These are phyloP conservation scores for Athrips mouffetella DNA, from an alignment of 2,888 invertebrate species.

Conservation along the genomic window DNA sequence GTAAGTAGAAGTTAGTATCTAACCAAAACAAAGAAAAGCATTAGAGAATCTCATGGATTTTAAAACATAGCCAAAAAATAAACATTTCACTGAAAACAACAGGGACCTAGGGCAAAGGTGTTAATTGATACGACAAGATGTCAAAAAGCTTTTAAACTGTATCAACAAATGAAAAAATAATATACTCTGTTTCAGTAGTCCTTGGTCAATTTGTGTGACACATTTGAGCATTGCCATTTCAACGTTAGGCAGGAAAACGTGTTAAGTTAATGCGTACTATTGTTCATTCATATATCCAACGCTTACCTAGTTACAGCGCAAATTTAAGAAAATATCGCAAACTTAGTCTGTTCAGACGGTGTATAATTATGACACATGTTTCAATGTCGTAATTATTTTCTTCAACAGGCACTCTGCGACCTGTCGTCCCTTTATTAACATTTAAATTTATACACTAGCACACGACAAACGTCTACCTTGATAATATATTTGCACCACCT, in stretches of 20 bases:
- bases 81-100: slow-evolving; percentile 25
- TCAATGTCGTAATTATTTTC: slow-evolving; percentile 53
- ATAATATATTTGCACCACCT: slow-evolving; percentile 51
- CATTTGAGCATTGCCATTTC: slow-evolving; percentile 10
- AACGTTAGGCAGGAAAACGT: slow-evolving; percentile 9
- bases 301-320: slow-evolving; percentile 10
- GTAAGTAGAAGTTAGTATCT: too few relatives aligned
- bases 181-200: slow-evolving; percentile 8
- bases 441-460: slow-evolving; percentile 60
- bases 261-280: slow-evolving; percentile 14
- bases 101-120: slow-evolving; percentile 35
- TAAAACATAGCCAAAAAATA: slow-evolving; percentile 14
- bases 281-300: slow-evolving; percentile 7
- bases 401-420: slow-evolving; percentile 50
- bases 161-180: slow-evolving; percentile 28
- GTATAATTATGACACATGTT: slow-evolving; percentile 53
- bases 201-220: slow-evolving; percentile 9
- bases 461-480: slow-evolving; percentile 54
- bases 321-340: slow-evolving; percentile 5
- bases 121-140: slow-evolving; percentile 51
- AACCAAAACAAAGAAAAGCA: too few relatives aligned
- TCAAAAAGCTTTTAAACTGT: slow-evolving; percentile 72
- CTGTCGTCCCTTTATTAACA: slow-evolving; percentile 64
- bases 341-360: slow-evolving; percentile 31
- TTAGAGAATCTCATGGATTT: not conserved